Evolutionary conservation across 2,888 invertebrate genomes (phyloP).

Genomic region (Zootermopsis nevadensis): DNA sequence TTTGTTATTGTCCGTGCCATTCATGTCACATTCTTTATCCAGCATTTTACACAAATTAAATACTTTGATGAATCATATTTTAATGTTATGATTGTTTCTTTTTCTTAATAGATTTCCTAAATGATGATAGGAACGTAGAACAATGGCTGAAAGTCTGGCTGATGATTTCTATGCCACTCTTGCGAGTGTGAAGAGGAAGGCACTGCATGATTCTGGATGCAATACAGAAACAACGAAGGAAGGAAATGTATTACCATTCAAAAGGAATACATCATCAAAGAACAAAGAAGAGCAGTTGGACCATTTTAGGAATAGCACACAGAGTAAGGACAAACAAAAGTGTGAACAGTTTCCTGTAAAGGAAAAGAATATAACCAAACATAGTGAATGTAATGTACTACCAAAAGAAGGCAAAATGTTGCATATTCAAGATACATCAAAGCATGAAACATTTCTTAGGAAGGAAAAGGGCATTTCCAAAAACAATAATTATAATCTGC

Average conservation of each 20-base stretch:
- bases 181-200: background rate
- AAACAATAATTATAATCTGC: background rate
- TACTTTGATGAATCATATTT: too few species aligned
- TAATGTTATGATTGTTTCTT: too few species aligned
- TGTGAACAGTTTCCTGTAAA: background rate
- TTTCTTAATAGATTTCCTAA: too few species aligned
- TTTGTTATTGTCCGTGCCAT: too few species aligned
- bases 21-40: too few species aligned
- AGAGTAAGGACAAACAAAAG: background rate
- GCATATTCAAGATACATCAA: background rate
- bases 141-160: conserved; percentile 10
- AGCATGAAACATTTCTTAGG: too few species aligned
- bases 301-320: background rate
- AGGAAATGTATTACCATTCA: background rate
- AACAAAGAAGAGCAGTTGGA: background rate
- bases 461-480: background rate
- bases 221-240: too few species aligned
- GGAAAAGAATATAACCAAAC: background rate
- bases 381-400: background rate
- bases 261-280: background rate
- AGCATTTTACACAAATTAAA: too few species aligned
- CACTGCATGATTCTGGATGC: too few species aligned
- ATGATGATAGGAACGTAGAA: background rate
- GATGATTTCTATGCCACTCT: conserved; percentile 1
- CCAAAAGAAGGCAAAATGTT: background rate